Conservation (phyloP, 2,888 invertebrate genomes). For the Drosophila lacicola region DNA sequence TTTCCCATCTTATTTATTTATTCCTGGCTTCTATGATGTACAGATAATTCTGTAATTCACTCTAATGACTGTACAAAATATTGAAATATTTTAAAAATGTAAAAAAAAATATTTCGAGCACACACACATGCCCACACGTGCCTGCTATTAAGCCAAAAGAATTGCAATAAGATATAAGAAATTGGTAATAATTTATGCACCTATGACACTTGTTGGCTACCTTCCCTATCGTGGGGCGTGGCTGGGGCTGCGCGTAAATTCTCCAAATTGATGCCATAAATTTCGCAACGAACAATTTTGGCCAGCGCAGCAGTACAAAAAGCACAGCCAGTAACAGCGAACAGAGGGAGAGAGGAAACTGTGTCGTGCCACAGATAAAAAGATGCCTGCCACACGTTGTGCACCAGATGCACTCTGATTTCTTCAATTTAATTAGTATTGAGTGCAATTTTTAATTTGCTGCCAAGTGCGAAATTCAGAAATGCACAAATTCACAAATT, state of each 20-base stretch:
- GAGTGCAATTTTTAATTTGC: slow-evolving; percentile 48
- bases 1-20: neutral
- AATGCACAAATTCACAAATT: slow-evolving; percentile 15
- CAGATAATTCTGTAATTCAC: neutral
- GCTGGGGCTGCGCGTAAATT: slow-evolving; percentile 60
- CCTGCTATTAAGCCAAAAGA: slow-evolving; percentile 14
- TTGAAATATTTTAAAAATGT: neutral
- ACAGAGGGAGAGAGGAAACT: slow-evolving; percentile 8
- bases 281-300: slow-evolving; percentile 41
- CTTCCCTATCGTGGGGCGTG: slow-evolving; percentile 5
- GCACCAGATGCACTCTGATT: slow-evolving; percentile 20
- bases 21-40: too few relatives aligned
- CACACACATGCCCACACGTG: neutral
- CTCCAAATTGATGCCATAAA: slow-evolving; percentile 68
- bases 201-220: slow-evolving; percentile 54
- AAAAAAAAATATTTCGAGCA: too few relatives aligned
- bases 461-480: slow-evolving; percentile 9
- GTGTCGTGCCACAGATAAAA: slow-evolving; percentile 26
- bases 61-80: neutral
- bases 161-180: slow-evolving; percentile 48
- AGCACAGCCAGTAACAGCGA: neutral
- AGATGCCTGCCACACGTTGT: slow-evolving; percentile 14
- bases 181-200: slow-evolving; percentile 69
- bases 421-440: slow-evolving; percentile 65
- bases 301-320: slow-evolving; percentile 17